Evolutionary conservation across 1,140 invertebrate species (phyloP).

Genomic region (Drosophila ogumai): DNA sequence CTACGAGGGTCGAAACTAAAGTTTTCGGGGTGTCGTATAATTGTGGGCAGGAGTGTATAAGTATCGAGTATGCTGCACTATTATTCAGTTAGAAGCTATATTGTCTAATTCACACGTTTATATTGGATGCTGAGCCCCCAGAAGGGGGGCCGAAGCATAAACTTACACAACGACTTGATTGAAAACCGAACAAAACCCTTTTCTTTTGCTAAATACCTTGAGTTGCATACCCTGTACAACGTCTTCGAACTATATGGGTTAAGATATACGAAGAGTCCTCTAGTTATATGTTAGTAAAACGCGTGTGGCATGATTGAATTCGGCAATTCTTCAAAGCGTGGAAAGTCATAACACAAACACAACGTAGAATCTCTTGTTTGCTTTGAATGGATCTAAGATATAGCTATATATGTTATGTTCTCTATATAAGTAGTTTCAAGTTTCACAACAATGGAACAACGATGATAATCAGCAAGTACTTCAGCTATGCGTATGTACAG

Average conservation of each 20-base stretch:
- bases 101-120: constrained; percentile 85
- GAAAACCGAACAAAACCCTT: constrained; percentile 63
- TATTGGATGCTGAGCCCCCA: constrained; percentile 59
- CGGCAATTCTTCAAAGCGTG: constrained; percentile 79
- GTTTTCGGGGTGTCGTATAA: no score
- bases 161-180: constrained; percentile 57
- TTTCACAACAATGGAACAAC: constrained; percentile 56
- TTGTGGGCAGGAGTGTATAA: no score
- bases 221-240: constrained; percentile 68
- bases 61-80: constrained; percentile 34
- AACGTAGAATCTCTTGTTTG: constrained; percentile 36
- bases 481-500: constrained; percentile 82
- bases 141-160: constrained; percentile 39
- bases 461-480: constrained; percentile 82
- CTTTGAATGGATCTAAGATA: constrained; percentile 22
- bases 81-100: constrained; percentile 70
- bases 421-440: constrained; percentile 18
- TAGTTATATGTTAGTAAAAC: constrained; percentile 24
- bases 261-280: constrained; percentile 29
- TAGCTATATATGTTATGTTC: constrained; percentile 11
- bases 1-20: no score
- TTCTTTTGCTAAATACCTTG: constrained; percentile 25
- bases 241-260: constrained; percentile 60
- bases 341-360: constrained; percentile 52
- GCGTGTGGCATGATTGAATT: constrained; percentile 75